Percentiles rank a stretch among this genome's conserved stretches.
Conservation (phyloP, 2,888 invertebrate species). For the Nomada lathburiana region DNA sequence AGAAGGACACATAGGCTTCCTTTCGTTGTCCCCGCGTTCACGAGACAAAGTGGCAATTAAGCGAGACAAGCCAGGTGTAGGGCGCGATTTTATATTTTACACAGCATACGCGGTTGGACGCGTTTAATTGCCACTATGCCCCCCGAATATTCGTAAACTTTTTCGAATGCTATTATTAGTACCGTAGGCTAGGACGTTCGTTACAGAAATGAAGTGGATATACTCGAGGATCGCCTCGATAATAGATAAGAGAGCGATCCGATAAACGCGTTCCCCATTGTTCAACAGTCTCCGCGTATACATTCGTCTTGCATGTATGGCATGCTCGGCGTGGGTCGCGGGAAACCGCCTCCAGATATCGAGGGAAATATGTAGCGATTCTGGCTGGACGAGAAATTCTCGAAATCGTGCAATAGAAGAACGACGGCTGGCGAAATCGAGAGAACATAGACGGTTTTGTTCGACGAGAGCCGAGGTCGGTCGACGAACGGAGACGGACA, state of each 20-base stretch:
- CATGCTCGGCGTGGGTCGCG: constrained; percentile 2
- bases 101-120: constrained; percentile 35
- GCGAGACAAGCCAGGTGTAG: background rate
- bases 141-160: constrained; percentile 36
- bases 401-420: constrained; percentile 46
- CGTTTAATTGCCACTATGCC: constrained; percentile 61
- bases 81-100: constrained; percentile 43
- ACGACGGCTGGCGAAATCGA: constrained; percentile 54
- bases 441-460: constrained; percentile 83
- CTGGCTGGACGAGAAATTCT: background rate
- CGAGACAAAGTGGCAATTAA: constrained; percentile 49
- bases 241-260: background rate
- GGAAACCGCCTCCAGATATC: constrained; percentile 13
- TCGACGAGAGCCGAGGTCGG: constrained; percentile 82
- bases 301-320: background rate
- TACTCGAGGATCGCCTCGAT: background rate
- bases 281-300: background rate
- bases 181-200: constrained; percentile 35
- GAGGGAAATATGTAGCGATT: background rate
- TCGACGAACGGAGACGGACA: constrained; percentile 53
- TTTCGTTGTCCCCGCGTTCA: constrained; percentile 19
- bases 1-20: constrained; percentile 36
- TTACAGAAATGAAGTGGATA: constrained; percentile 12
- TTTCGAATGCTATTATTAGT: constrained; percentile 33
- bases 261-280: background rate